Evolutionary conservation across 1,140 invertebrate genomes (phyloP).

Genomic region (Tribolium castaneum): DNA sequence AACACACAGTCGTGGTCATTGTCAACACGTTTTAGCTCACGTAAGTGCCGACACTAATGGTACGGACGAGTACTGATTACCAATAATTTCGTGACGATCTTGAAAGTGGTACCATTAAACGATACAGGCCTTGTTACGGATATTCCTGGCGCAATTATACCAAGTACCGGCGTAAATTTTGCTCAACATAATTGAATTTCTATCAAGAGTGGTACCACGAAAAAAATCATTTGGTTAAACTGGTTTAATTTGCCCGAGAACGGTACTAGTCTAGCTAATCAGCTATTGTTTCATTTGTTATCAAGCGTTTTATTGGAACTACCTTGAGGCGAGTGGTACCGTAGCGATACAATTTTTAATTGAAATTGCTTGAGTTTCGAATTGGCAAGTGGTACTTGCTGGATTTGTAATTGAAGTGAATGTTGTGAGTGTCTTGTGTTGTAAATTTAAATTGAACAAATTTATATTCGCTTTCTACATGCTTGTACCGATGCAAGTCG

Average conservation of each 20-base stretch:
- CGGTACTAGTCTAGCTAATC: too few relatives aligned
- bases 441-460: background rate
- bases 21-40: constrained; percentile 24
- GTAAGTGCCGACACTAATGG: constrained; percentile 38
- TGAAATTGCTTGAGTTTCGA: background rate
- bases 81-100: constrained; percentile 32
- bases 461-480: background rate
- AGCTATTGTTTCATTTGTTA: background rate
- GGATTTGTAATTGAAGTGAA: background rate
- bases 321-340: background rate
- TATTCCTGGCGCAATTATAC: background rate
- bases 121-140: background rate
- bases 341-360: background rate
- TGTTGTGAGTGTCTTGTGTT: background rate
- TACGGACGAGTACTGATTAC: constrained; percentile 33
- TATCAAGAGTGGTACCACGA: background rate
- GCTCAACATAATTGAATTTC: background rate
- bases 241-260: too few relatives aligned
- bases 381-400: background rate
- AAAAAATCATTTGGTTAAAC: too few relatives aligned
- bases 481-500: background rate
- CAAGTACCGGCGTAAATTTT: background rate
- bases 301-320: background rate
- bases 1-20: constrained; percentile 4
- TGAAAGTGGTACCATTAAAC: background rate